These are phyloP conservation scores for Eunapius fragilis DNA, from an alignment of 37 sponge, comb jelly and placozoan species.

Conservation along the genomic window DNA sequence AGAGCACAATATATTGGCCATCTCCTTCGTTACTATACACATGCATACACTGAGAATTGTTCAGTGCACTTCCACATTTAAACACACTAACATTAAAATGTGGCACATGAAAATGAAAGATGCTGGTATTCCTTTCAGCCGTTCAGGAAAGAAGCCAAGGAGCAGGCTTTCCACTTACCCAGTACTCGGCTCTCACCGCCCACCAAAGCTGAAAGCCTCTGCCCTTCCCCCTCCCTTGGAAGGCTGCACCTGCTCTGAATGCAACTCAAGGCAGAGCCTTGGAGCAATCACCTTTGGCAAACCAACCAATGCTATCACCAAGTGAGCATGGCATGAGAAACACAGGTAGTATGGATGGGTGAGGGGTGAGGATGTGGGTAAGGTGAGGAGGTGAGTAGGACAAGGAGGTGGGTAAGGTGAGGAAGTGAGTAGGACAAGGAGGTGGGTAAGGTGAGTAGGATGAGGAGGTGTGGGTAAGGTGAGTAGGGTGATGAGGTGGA, in stretches of 20 bases:
- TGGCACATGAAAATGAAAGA: too few relatives aligned
- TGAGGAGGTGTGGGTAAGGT: background rate
- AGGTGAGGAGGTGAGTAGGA: background rate
- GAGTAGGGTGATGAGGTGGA: background rate
- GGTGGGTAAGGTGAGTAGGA: background rate
- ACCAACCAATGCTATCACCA: conserved; percentile 25
- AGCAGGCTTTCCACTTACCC: conserved; percentile 48
- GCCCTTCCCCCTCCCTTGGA: conserved; percentile 79
- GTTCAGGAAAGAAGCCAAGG: background rate
- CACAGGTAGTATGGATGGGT: background rate
- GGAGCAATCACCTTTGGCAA: conserved; percentile 64
- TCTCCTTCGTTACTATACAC: too few relatives aligned
- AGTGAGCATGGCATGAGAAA: conserved; percentile 22
- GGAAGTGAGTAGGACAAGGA: background rate
- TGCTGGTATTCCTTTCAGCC: too few relatives aligned
- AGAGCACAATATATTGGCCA: too few relatives aligned
- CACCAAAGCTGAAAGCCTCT: conserved; percentile 10
- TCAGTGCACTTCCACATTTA: too few relatives aligned
- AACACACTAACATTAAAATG: too few relatives aligned
- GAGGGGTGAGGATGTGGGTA: background rate
- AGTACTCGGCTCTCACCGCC: background rate
- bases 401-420: background rate
- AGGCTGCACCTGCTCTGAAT: conserved; percentile 87
- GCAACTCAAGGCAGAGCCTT: conserved; percentile 73
- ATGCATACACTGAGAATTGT: too few relatives aligned